These are phyloP conservation scores for Scortum barcoo DNA, from an alignment of 2,113 vertebrate species.

Conservation along the genomic window DNA sequence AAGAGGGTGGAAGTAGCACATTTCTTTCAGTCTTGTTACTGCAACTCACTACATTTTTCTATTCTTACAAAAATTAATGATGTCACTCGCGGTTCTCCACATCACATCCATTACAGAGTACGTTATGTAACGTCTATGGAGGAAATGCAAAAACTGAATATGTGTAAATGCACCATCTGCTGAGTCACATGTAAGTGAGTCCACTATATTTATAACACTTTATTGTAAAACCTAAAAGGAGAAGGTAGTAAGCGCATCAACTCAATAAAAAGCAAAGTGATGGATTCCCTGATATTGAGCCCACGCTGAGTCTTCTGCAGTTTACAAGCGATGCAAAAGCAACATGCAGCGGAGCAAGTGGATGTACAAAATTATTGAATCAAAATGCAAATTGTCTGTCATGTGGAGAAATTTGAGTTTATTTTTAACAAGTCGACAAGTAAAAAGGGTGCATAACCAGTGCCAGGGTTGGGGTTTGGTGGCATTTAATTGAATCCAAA, in stretches of 20 bases:
- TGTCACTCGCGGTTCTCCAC: neutral
- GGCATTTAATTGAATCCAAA: neutral
- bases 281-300: neutral
- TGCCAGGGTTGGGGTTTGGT: neutral
- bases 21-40: conserved; percentile 39
- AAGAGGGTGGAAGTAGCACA: conserved; percentile 29
- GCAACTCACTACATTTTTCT: neutral
- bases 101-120: neutral
- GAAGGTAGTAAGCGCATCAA: neutral
- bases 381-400: neutral
- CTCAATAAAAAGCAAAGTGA: conserved; percentile 30
- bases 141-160: neutral
- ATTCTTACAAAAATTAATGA: neutral
- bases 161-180: conserved; percentile 9
- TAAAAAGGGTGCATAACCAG: neutral
- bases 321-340: neutral
- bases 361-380: neutral
- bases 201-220: neutral
- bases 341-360: neutral
- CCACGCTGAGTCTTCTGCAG: neutral
- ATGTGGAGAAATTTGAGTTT: neutral
- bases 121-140: neutral
- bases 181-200: neutral
- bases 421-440: neutral
- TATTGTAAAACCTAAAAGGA: neutral